These are phyloP conservation scores for Pseudobourletiella spinata DNA, from an alignment of 1,140 invertebrate species.

Conservation along the genomic window DNA sequence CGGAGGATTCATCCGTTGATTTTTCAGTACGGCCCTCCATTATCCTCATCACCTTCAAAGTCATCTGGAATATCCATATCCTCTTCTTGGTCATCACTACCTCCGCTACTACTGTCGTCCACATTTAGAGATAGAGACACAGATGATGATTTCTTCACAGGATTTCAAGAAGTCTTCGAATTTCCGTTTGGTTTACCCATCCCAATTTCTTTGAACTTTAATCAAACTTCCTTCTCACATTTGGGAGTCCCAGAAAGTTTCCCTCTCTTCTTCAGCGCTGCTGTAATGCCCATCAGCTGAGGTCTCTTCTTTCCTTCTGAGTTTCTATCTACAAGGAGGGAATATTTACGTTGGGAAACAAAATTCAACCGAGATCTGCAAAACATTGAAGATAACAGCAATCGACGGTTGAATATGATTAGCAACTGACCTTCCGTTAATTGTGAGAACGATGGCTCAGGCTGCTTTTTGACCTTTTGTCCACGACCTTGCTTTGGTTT, in stretches of 20 bases:
- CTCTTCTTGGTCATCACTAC: conserved; percentile 44
- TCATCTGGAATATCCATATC: conserved; percentile 39
- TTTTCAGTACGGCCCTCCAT: conserved; percentile 14
- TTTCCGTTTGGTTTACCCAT: background rate
- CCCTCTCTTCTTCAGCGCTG: no score
- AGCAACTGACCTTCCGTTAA: conserved; percentile 5
- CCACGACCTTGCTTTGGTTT: conserved; percentile 70
- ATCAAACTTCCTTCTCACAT: background rate
- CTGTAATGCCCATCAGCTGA: no score
- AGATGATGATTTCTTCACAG: no score
- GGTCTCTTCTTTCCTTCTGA: no score
- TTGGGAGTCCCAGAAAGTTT: no score
- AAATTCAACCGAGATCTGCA: no score
- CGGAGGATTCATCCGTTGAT: conserved; percentile 9
- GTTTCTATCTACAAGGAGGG: no score
- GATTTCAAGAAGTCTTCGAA: no score
- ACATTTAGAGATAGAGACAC: no score
- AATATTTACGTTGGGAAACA: no score
- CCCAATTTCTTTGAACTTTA: background rate
- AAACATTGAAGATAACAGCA: no score
- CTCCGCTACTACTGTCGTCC: conserved; percentile 33
- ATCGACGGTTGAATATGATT: conserved; percentile 79
- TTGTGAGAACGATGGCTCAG: conserved; percentile 57
- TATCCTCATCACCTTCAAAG: conserved; percentile 41
- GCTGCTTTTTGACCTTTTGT: conserved; percentile 73